Evolutionary conservation across 2,888 invertebrate genomes (phyloP), one percentile per base, ranked within the genome.

Genomic region (Brenthis hecate): DNA sequence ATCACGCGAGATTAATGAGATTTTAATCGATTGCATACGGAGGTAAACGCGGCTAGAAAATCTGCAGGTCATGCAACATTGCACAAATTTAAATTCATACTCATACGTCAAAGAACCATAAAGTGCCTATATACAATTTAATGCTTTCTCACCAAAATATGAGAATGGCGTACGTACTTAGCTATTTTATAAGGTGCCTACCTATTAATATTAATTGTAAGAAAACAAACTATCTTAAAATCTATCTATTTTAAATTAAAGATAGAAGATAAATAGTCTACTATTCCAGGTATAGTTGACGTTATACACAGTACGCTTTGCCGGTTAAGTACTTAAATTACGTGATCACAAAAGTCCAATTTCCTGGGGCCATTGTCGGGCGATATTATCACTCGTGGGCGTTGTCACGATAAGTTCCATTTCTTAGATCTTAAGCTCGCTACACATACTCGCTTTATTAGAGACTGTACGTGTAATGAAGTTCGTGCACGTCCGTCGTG

Each of bases 331-430:
- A 62, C 70, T 70, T 56, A 57, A 68, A 65, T 69, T 72, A 71
- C 67, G 58, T 67, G 64, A 69, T 73, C 70, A 72, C 71, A 69
- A 74, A 65, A 64, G 63, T 67, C 67, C 70, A 65, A 69, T 72
- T 71, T 74, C 72, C 69, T 69, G 66, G 50, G 66, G 65, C 68
- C 68, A 71, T 72, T 73, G 72, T 62, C 65, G 81, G 71, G 76
- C 78, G 88, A 87, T 88, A 81, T 73, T 86, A 89, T 90, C 86
- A 78, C 77, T 78, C 80, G 86, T 86, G 82, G 87, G 88, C 84
- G 85, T 82, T 80, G 85, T 84, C 83, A 85, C 84, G 84, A 85
- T 85, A 82, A 82, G 80, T 79, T 76, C 75, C 78, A 81, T 85
- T 81, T 81, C 81, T 81, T 76, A 76, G 77, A 80, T 79, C 80